Evolutionary conservation across 1,140 invertebrate genomes (phyloP), one percentile per base, ranked within the genome.

Genomic region (Sycophila sp.): DNA sequence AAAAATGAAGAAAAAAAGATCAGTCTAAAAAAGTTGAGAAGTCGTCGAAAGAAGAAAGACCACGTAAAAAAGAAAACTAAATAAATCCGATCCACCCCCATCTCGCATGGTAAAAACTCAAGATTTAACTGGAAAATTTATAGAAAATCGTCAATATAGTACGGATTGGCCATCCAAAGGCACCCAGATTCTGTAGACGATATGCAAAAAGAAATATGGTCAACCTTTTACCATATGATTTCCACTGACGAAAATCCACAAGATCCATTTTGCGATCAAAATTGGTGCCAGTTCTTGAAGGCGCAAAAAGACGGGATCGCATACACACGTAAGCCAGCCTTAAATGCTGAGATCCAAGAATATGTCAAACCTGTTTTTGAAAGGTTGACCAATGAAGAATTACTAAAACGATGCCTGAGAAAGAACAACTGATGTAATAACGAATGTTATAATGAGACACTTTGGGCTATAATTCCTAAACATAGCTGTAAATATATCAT

Each of bases 231-330:
- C 38, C 73, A 76, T 36, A 72, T 67, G 59, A 40, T 40, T 30
- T 74, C 74, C 15, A 71, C 72, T 13, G 72, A 74, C 24, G 34
- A 71, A 22, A 67, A 70, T 5, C 66, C 69, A 19, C 36, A 74
- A 19, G 70, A 76, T 47, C 55, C 63, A 22, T 38, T 51, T n/a
- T 76, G 36, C 36, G 36, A 38, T 38, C 36, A 6, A 38, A 38
- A 38, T 38, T 38, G 36, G 36, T 38, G 36, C 36, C 36, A 38
- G 36, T 38, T 38, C 36, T 38, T 38, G 32, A 28, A 24, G 32
- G 24, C 32, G 6, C 53, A 28, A 56, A 13, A 32, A 17, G 56
- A 38, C 36, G n/a, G n/a, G n/a, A n/a, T n/a, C n/a, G 36, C 36
- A 62, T 66, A 32, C 22, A 65, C 53, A 19, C 28, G 59, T 34